Percentiles rank a stretch among this genome's conserved stretches.
Evolutionary conservation across 2,113 vertebrate genomes (phyloP).

Genomic region (Verasper variegatus): DNA sequence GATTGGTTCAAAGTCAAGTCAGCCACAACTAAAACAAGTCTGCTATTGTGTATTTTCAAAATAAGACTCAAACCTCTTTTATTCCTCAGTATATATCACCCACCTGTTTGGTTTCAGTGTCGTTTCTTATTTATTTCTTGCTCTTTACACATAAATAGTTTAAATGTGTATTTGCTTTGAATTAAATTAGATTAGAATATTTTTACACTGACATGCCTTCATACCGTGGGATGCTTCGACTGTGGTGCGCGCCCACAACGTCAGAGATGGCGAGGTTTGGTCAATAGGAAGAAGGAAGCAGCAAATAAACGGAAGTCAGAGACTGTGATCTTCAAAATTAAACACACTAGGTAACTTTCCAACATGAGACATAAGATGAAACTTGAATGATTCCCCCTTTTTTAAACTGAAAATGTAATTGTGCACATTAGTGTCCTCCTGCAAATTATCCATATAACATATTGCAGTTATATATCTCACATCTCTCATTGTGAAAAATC

Average conservation of each 20-base stretch:
- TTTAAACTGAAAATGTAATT: too few species aligned
- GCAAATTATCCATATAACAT: background rate
- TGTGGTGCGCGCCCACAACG: conserved; percentile 66
- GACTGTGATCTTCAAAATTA: conserved; percentile 30
- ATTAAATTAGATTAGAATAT: too few species aligned
- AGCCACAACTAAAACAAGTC: background rate
- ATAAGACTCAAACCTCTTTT: conserved; percentile 23
- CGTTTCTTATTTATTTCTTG: background rate
- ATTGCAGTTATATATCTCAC: too few species aligned
- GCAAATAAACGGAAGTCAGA: background rate
- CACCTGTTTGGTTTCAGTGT: background rate
- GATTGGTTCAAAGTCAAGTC: conserved; percentile 9
- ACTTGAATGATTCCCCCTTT: too few species aligned
- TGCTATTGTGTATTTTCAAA: conserved; percentile 7
- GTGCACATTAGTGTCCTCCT: too few species aligned
- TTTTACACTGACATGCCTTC: conserved; percentile 43
- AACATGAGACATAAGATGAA: background rate
- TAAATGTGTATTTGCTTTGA: too few species aligned
- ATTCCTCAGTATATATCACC: background rate
- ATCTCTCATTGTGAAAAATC: too few species aligned
- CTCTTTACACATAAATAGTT: background rate
- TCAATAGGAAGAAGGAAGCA: background rate
- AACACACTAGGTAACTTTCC: background rate
- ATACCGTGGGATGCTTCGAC: background rate
- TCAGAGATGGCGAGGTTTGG: conserved; percentile 30